phyloP scores from a whole-genome alignment of 2,113 vertebrate species.

The Pelusios castaneus region DNA sequence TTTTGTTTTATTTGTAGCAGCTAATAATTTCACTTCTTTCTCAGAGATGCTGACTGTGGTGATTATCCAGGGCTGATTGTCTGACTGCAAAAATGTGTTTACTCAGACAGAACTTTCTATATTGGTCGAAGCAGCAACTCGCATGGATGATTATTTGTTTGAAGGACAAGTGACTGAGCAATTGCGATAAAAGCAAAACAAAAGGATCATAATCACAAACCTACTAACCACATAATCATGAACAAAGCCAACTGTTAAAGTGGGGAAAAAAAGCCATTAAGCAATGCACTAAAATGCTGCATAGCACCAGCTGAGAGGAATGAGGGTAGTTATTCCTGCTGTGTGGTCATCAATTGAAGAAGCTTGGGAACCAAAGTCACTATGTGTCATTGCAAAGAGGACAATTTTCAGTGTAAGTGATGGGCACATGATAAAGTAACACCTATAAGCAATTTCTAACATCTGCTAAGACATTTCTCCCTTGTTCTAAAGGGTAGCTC shows the following conservation, averaged over 20 bases:
- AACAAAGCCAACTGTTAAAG: neutral
- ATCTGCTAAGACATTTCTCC: neutral
- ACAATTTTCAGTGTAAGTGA: neutral
- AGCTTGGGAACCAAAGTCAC: neutral
- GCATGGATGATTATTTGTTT: fast-evolving
- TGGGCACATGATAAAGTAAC: neutral
- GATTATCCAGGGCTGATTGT: neutral
- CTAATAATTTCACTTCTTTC: neutral
- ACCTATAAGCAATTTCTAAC: neutral
- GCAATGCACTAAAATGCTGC: neutral
- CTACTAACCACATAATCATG: neutral
- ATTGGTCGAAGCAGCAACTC: neutral
- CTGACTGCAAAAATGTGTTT: neutral
- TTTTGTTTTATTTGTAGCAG: neutral
- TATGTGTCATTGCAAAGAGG: neutral
- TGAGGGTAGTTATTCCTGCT: neutral
- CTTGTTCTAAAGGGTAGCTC: neutral
- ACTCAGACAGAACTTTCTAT: neutral
- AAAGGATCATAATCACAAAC: neutral
- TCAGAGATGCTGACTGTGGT: neutral
- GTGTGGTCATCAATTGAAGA: neutral
- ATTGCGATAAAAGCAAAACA: neutral
- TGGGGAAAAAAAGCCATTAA: neutral
- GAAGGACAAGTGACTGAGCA: neutral
- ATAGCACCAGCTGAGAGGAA: neutral